Conservation (phyloP, 2,113 vertebrate genomes). For the Pygoscelis antarcticus region DNA sequence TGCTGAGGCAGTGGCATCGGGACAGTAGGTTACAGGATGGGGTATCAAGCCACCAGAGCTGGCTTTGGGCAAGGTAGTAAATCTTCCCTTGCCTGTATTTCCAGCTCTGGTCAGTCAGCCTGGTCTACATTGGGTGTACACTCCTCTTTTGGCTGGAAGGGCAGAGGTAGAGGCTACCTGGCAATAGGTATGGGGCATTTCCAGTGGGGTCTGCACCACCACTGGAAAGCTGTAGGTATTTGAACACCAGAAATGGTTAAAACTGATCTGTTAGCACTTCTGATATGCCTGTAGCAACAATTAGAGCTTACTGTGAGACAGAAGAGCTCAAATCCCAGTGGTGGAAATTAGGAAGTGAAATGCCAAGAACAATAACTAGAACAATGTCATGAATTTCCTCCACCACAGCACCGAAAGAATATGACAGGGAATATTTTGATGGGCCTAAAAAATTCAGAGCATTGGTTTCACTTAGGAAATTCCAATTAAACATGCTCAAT, state of each 20-base stretch:
- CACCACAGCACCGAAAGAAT: background rate
- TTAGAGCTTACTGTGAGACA: background rate
- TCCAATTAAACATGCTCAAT: background rate
- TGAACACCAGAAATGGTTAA: background rate
- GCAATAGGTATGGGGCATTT: background rate
- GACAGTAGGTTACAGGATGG: background rate
- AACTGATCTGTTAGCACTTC: background rate
- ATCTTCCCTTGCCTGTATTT: background rate
- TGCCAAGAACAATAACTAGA: slow-evolving; percentile 33
- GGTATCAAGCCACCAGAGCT: background rate
- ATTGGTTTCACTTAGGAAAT: background rate
- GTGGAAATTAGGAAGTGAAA: slow-evolving; percentile 14
- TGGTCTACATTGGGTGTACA: background rate
- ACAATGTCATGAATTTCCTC: slow-evolving; percentile 27
- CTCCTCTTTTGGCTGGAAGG: background rate
- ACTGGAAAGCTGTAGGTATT: background rate
- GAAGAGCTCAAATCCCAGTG: background rate
- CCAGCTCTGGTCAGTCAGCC: background rate
- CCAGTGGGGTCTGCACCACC: background rate
- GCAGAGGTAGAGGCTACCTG: background rate
- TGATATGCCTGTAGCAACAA: background rate
- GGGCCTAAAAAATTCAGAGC: background rate
- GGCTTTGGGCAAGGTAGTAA: background rate
- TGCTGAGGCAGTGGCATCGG: background rate
- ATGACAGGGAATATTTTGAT: background rate